Conservation (phyloP, 1,140 invertebrate species). For the Tenebrio molitor region DNA sequence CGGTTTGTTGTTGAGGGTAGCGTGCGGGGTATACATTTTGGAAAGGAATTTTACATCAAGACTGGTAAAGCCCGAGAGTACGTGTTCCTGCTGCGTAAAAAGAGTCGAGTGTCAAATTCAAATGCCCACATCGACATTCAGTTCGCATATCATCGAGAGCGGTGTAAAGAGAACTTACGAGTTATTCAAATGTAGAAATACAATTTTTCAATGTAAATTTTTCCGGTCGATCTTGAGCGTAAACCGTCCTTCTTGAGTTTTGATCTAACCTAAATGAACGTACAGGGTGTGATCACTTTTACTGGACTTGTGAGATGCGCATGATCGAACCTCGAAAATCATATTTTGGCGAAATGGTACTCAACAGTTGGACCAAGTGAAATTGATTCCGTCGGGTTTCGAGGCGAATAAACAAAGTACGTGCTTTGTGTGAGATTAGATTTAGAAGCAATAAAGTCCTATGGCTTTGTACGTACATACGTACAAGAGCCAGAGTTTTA, state of each 20-base stretch:
- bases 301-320: no score
- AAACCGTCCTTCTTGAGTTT: neutral
- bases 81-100: conserved; percentile 25
- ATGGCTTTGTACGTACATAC: conserved; percentile 44
- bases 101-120: conserved; percentile 20
- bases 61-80: neutral
- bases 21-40: neutral
- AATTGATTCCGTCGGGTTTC: conserved; percentile 11
- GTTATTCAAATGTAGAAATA: conserved; percentile 10
- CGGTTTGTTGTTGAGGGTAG: neutral
- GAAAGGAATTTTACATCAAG: conserved; percentile 6
- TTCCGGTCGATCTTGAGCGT: neutral
- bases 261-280: neutral
- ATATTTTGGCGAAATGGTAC: neutral
- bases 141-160: conserved; percentile 17
- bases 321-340: neutral
- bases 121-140: conserved; percentile 25
- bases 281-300: neutral
- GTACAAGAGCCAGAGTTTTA: conserved; percentile 51
- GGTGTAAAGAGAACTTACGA: conserved; percentile 15
- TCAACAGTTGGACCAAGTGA: conserved; percentile 28
- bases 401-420: conserved; percentile 44
- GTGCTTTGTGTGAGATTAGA: conserved; percentile 42
- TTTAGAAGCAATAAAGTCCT: conserved; percentile 40
- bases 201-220: conserved; percentile 21